Conservation (phyloP, 2,113 vertebrate genomes). For the Rhea pennata region DNA sequence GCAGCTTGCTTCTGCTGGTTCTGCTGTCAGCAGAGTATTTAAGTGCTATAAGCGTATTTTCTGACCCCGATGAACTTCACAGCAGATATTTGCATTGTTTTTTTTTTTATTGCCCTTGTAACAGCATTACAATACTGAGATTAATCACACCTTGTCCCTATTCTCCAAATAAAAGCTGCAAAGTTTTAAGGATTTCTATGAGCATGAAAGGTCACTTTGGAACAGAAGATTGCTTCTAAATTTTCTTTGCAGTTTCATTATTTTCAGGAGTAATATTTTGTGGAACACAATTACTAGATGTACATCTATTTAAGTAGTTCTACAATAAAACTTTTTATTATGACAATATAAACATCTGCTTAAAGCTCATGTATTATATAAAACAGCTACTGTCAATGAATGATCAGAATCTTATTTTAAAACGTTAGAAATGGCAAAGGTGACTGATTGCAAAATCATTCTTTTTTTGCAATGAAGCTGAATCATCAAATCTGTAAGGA, state of each 20-base stretch:
- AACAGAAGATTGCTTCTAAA: not conserved
- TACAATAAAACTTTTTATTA: slow-evolving; percentile 5
- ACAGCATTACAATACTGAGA: not conserved
- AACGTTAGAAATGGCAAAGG: slow-evolving; percentile 73
- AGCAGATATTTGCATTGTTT: slow-evolving; percentile 79
- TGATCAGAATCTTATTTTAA: slow-evolving; percentile 73
- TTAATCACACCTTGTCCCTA: slow-evolving; percentile 13
- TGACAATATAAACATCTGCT: slow-evolving; percentile 77
- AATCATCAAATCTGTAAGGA: not conserved
- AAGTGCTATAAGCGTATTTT: slow-evolving; percentile 77
- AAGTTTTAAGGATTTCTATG: slow-evolving; percentile 39
- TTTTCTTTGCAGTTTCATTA: not conserved
- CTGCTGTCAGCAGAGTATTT: not conserved
- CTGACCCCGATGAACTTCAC: slow-evolving; percentile 69
- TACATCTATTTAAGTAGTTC: not conserved
- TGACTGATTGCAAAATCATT: slow-evolving; percentile 75
- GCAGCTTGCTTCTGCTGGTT: not conserved
- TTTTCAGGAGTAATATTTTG: not conserved
- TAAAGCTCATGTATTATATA: slow-evolving; percentile 69
- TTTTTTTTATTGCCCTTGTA: not conserved
- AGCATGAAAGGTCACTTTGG: slow-evolving; percentile 19
- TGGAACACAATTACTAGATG: not conserved
- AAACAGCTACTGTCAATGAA: slow-evolving; percentile 75
- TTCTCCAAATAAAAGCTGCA: slow-evolving; percentile 53
- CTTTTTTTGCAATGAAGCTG: not conserved